phyloP scores from a whole-genome alignment of 2,797 vertebrate genomes.

The Chaunax sp. region DNA sequence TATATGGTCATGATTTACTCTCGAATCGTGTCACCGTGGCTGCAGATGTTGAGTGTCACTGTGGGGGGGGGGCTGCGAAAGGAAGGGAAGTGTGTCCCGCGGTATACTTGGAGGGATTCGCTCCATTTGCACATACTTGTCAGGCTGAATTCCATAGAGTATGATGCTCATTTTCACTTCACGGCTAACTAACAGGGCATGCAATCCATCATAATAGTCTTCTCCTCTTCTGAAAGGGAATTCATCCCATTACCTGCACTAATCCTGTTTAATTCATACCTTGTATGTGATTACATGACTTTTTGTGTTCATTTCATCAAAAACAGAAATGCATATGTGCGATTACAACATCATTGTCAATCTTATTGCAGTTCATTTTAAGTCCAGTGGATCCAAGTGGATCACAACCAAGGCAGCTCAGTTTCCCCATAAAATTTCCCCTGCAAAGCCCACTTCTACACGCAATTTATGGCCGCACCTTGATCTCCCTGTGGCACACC shows the following conservation, averaged over 20 bases:
- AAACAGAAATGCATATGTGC: too few species aligned
- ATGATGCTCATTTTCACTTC: conserved; percentile 66
- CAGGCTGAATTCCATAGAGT: conserved; percentile 57
- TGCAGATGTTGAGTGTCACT: conserved; percentile 71
- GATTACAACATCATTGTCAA: too few species aligned
- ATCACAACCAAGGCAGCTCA: too few species aligned
- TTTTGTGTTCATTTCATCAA: too few species aligned
- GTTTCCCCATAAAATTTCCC: too few species aligned
- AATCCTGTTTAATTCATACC: not conserved
- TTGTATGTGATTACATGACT: too few species aligned
- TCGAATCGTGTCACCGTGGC: conserved; percentile 69
- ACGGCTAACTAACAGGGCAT: conserved; percentile 63
- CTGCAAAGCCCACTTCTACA: too few species aligned
- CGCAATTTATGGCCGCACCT: too few species aligned
- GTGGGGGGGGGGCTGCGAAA: conserved; percentile 22
- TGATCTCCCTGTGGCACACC: too few species aligned
- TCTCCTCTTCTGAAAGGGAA: conserved; percentile 12
- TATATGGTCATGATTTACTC: conserved; percentile 78
- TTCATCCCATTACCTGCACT: conserved; percentile 15
- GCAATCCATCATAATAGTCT: conserved; percentile 33
- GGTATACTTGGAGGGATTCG: conserved; percentile 63
- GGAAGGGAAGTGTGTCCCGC: conserved; percentile 38
- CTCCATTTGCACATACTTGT: conserved; percentile 75
- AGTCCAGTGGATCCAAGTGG: too few species aligned
- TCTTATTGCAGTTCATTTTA: too few species aligned